phyloP scores from a whole-genome alignment of 2,888 invertebrate genomes.

The Timandra comae region DNA sequence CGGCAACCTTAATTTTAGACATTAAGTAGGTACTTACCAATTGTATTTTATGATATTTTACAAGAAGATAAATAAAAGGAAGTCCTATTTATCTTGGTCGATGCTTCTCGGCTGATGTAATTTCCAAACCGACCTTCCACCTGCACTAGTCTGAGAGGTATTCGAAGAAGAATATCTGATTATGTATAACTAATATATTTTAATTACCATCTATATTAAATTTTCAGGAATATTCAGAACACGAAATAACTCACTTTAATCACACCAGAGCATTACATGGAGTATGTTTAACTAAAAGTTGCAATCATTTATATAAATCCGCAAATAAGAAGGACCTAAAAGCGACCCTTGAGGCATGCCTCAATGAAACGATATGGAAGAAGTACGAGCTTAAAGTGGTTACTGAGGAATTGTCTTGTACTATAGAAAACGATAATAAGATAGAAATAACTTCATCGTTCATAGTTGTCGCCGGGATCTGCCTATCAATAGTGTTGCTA shows the following conservation, averaged over 20 bases:
- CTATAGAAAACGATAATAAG: constrained; percentile 27
- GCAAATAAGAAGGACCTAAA: constrained; percentile 27
- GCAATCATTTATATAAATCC: constrained; percentile 25
- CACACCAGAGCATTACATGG: constrained; percentile 55
- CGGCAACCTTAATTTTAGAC: too few species aligned
- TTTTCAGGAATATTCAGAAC: constrained; percentile 50
- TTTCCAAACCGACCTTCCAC: too few species aligned
- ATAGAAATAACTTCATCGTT: constrained; percentile 34
- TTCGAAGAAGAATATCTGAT: too few species aligned
- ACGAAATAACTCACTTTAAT: constrained; percentile 50
- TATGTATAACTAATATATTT: too few species aligned
- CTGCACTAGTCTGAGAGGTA: too few species aligned
- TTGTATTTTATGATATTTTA: too few species aligned
- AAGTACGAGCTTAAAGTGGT: constrained; percentile 42
- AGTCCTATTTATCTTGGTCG: too few species aligned
- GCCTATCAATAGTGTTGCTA: constrained; percentile 31
- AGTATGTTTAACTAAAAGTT: constrained; percentile 44
- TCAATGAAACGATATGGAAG: constrained; percentile 43
- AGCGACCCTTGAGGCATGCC: constrained; percentile 45
- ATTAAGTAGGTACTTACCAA: too few species aligned
- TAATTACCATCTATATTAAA: too few species aligned
- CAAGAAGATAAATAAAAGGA: too few species aligned
- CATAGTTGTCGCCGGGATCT: constrained; percentile 30
- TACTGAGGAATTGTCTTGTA: constrained; percentile 41
- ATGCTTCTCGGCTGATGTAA: too few species aligned